Base-by-base conservation (phyloP, 2,113 vertebrate species). In the Oncorhynchus kisutch region DNA sequence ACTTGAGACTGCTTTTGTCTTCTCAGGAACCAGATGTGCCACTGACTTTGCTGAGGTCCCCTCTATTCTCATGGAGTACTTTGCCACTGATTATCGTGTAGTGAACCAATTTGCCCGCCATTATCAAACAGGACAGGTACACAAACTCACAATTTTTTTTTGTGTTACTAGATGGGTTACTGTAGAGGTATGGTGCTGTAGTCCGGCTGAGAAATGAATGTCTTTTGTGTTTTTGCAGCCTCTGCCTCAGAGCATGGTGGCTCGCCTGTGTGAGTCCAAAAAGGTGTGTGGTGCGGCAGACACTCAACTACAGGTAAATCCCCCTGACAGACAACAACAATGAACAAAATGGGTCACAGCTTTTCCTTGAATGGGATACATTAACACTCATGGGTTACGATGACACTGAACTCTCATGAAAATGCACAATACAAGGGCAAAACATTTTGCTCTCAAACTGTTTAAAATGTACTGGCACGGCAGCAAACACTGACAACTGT, bases 1-100 rank as follows among this genome's bases (percentile, higher is more conserved):
- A 67, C 39, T 73, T 13, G 8, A 78, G 59, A 78, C 20, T 31
- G 73, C 48, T 34, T 81, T 79, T 83, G 72, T 82, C 64, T 75
- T 59, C 34, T 25, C 31, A 99, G 98, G 98, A 85, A 99, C 98
- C 76, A 94, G 98, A 83, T 99, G 98, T 92, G 84, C 96, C 2
- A 99, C 98, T 16, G 98, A 99, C 90, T 99, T 99, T 84, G 97
- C 97, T 3, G 98, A 99, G 91, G 97, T 99, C 29, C 98, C 97
- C 0, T 99, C 98, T 71, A 96, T 99, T 84, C 91, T 99, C 73
- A 99, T 99, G 98, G 98, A 99, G 84, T 99, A 96, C 82, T 99
- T 99, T 90, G 97, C 97, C 74, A 96, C 94, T 18, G 98, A 99
- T 86, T 98, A 97, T 78, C 93, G 97, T 67, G 97, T 99, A 66